phyloP scores from a whole-genome alignment of 2,797 vertebrate genomes.

The Sebastolobus alascanus region DNA sequence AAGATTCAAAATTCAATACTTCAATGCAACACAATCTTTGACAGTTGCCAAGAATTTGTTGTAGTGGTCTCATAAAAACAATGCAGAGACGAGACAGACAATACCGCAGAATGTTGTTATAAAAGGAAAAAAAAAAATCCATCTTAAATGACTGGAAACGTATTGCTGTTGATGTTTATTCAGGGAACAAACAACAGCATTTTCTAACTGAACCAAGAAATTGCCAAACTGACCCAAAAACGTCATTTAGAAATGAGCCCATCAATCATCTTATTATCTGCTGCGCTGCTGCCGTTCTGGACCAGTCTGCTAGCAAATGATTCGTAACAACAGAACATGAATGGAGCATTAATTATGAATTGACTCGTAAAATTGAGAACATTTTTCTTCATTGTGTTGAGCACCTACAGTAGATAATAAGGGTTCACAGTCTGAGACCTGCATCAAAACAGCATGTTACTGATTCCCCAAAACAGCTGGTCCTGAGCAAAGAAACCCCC shows the following conservation, averaged over 20 bases:
- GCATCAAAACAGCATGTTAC: conserved; percentile 23
- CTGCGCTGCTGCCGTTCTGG: conserved; percentile 1
- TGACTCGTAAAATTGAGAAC: conserved; percentile 26
- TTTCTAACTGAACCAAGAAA: conserved; percentile 27
- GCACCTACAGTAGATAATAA: conserved; percentile 29
- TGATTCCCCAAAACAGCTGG: conserved; percentile 48
- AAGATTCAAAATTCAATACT: not conserved
- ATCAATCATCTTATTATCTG: conserved; percentile 54
- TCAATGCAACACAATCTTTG: not conserved
- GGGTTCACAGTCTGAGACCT: conserved; percentile 33
- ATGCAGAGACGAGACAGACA: not conserved
- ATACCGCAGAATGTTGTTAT: not conserved
- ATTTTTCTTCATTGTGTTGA: conserved; percentile 27
- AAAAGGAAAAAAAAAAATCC: not conserved
- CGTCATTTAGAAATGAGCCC: conserved; percentile 15
- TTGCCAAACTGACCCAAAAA: conserved; percentile 14
- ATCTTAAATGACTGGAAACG: not conserved
- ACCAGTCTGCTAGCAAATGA: conserved; percentile 37
- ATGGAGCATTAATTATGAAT: conserved; percentile 49
- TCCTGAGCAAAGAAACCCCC: not conserved
- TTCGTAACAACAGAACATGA: conserved; percentile 35
- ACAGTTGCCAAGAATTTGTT: not conserved
- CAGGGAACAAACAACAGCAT: conserved; percentile 16
- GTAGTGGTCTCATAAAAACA: not conserved
- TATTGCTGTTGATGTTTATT: not conserved